Evolutionary conservation across 1,140 invertebrate species (phyloP).

Genomic region (Sycophila sp.): DNA sequence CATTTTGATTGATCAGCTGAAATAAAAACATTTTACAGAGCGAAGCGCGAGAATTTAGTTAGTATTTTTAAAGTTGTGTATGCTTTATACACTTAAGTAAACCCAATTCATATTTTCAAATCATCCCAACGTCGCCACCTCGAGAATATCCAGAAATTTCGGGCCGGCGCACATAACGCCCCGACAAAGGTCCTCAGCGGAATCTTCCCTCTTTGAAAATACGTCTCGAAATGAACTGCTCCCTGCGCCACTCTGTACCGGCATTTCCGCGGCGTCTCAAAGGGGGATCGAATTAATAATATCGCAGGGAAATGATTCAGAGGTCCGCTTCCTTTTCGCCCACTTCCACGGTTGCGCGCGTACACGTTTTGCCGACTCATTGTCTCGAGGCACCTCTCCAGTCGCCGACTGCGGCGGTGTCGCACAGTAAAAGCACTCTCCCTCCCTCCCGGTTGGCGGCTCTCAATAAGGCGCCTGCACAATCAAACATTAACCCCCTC

Average conservation of each 20-base stretch:
- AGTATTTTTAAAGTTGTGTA: too few relatives aligned
- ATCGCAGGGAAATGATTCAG: slow-evolving; percentile 27
- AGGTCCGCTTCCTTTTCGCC: neutral
- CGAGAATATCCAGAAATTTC: too few relatives aligned
- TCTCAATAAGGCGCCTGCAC: slow-evolving; percentile 16
- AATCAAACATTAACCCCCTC: slow-evolving; percentile 21
- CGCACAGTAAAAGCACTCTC: neutral
- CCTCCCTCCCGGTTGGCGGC: neutral
- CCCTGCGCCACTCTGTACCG: too few relatives aligned
- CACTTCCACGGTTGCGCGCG: neutral
- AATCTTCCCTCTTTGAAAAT: neutral
- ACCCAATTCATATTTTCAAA: too few relatives aligned
- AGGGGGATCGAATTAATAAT: slow-evolving; percentile 22
- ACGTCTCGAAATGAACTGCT: neutral
- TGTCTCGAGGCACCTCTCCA: slow-evolving; percentile 10
- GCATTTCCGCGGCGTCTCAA: neutral
- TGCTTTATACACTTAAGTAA: too few relatives aligned
- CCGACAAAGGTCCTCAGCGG: too few relatives aligned
- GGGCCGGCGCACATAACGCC: too few relatives aligned
- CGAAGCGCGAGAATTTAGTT: too few relatives aligned
- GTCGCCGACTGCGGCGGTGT: neutral
- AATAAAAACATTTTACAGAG: too few relatives aligned
- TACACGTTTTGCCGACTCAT: slow-evolving; percentile 15
- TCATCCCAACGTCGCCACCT: too few relatives aligned
- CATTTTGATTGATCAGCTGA: too few relatives aligned